Evolutionary conservation across 2,113 vertebrate genomes (phyloP).

Genomic region (Lepus europaeus): DNA sequence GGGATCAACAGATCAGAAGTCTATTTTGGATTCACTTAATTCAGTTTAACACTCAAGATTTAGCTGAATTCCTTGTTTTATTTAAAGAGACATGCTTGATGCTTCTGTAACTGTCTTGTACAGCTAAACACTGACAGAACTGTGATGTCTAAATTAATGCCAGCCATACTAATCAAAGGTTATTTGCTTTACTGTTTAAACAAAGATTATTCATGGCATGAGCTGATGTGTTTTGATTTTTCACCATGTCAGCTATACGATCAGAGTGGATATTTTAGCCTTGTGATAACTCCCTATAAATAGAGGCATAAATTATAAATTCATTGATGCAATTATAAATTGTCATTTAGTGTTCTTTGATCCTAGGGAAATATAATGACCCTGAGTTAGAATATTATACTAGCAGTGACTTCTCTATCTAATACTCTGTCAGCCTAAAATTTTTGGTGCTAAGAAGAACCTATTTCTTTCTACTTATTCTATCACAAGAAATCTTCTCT

Average conservation of each 20-base stretch:
- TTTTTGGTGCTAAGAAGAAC: not conserved
- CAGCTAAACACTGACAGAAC: slow-evolving; percentile 77
- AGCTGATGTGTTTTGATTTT: slow-evolving; percentile 84
- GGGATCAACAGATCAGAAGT: slow-evolving; percentile 57
- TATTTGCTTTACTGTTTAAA: slow-evolving; percentile 82
- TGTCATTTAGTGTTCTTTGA: slow-evolving; percentile 59
- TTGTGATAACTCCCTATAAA: slow-evolving; percentile 80
- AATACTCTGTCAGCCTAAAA: not conserved
- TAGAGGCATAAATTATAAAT: slow-evolving; percentile 78
- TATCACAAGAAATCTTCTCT: not conserved
- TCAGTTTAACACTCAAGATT: slow-evolving; percentile 67
- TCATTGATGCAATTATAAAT: slow-evolving; percentile 74
- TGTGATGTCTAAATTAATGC: slow-evolving; percentile 82
- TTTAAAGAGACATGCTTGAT: slow-evolving; percentile 75
- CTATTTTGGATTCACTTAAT: slow-evolving; percentile 66
- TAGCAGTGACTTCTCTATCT: not conserved
- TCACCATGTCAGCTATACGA: slow-evolving; percentile 78
- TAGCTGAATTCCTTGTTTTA: slow-evolving; percentile 75
- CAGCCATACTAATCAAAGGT: slow-evolving; percentile 83
- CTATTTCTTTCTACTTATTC: not conserved
- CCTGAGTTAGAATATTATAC: slow-evolving; percentile 1
- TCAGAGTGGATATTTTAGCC: slow-evolving; percentile 76
- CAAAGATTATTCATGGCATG: slow-evolving; percentile 78
- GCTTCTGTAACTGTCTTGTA: slow-evolving; percentile 70
- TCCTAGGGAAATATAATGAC: slow-evolving; percentile 67